Percentiles rank a stretch among this genome's conserved stretches.
phyloP scores from a whole-genome alignment of 2,888 invertebrate genomes.

The Apeira syringaria region DNA sequence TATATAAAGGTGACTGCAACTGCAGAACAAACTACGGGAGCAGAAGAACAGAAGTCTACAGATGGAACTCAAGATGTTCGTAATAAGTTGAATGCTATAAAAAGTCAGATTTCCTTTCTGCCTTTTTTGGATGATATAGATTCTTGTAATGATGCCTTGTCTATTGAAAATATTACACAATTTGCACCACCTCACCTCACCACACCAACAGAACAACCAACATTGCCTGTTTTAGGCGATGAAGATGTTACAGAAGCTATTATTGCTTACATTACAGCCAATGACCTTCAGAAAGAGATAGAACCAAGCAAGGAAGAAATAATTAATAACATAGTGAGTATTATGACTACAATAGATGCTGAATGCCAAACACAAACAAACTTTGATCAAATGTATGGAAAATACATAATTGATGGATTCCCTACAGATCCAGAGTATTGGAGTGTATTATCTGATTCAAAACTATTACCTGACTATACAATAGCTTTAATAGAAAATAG shows the following conservation, averaged over 20 bases:
- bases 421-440: slow-evolving; percentile 76
- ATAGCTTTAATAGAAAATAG: slow-evolving; percentile 79
- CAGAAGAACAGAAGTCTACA: slow-evolving; percentile 17
- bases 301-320: slow-evolving; percentile 69
- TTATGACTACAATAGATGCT: slow-evolving; percentile 61
- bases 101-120: slow-evolving; percentile 42
- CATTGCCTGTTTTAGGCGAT: slow-evolving; percentile 68
- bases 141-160: slow-evolving; percentile 44
- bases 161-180: slow-evolving; percentile 42
- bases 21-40: slow-evolving; percentile 12
- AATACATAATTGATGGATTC: slow-evolving; percentile 86
- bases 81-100: slow-evolving; percentile 36
- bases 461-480: slow-evolving; percentile 80
- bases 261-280: slow-evolving; percentile 53
- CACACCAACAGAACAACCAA: slow-evolving; percentile 45
- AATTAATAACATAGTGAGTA: slow-evolving; percentile 58
- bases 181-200: slow-evolving; percentile 65
- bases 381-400: slow-evolving; percentile 59
- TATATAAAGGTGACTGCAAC: slow-evolving; percentile 19
- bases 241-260: slow-evolving; percentile 70
- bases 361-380: slow-evolving; percentile 46
- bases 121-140: slow-evolving; percentile 56
- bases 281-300: slow-evolving; percentile 68
- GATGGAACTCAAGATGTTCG: too few relatives aligned
- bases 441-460: slow-evolving; percentile 61